Evolutionary conservation across 1,140 invertebrate genomes (phyloP).

Genomic region (Oryctes rhinoceros): DNA sequence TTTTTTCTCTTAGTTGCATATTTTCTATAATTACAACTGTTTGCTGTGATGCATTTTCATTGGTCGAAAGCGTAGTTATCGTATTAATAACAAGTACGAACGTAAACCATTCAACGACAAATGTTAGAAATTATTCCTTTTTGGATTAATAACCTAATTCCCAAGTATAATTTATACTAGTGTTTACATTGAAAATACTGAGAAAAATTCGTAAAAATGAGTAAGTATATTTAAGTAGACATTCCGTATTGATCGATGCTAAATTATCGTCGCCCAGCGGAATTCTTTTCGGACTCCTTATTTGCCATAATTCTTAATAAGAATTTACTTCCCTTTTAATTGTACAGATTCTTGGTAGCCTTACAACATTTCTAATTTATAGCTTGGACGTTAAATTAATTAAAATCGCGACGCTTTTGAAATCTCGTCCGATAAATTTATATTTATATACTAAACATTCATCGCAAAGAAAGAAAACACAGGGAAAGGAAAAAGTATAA

Average conservation of each 20-base stretch:
- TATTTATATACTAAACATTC: background rate
- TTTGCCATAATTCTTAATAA: conserved; percentile 18
- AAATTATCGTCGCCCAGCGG: background rate
- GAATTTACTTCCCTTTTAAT: conserved; percentile 22
- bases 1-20: too few relatives aligned
- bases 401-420: background rate
- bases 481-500: too few relatives aligned
- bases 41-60: too few relatives aligned
- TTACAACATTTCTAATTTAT: conserved; percentile 31
- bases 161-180: too few relatives aligned
- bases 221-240: background rate
- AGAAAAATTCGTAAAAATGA: too few relatives aligned
- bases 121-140: too few relatives aligned
- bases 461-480: background rate
- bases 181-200: too few relatives aligned
- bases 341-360: conserved; percentile 22
- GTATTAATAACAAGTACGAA: too few relatives aligned
- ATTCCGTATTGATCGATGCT: background rate
- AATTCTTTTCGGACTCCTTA: background rate
- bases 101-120: too few relatives aligned
- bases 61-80: too few relatives aligned
- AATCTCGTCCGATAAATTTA: conserved; percentile 1
- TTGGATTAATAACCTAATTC: too few relatives aligned
- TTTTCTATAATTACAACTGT: too few relatives aligned
- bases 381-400: conserved; percentile 19